Percentiles rank a stretch among this genome's conserved stretches.
Conservation (phyloP, 2,888 invertebrate species). For the Plagodis dolabraria region DNA sequence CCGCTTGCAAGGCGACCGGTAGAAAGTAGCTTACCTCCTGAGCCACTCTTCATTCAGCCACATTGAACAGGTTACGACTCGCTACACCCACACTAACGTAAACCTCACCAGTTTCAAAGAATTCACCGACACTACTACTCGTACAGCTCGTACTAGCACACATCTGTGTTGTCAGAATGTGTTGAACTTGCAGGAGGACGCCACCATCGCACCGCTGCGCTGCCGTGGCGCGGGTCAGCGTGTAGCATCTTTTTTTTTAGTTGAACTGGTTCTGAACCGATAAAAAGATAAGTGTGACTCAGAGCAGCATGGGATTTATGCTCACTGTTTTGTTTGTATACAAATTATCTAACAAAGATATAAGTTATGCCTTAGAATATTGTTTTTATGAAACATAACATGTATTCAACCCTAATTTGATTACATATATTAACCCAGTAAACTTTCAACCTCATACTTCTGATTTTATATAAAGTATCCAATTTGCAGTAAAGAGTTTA, state of each 20-base stretch:
- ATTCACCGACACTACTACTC: slow-evolving; percentile 39
- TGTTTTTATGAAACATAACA: too few relatives aligned
- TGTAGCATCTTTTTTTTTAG: slow-evolving; percentile 65
- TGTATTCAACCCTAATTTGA: too few relatives aligned
- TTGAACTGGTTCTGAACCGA: slow-evolving; percentile 72
- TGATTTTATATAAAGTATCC: too few relatives aligned
- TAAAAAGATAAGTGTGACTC: slow-evolving; percentile 72
- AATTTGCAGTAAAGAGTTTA: too few relatives aligned
- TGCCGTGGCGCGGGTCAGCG: slow-evolving; percentile 71
- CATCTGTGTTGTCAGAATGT: slow-evolving; percentile 33
- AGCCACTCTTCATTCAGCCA: slow-evolving; percentile 80
- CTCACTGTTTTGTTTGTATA: slow-evolving; percentile 32
- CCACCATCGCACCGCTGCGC: too few relatives aligned
- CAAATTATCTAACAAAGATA: slow-evolving; percentile 31
- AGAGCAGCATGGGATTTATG: slow-evolving; percentile 41
- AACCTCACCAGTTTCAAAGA: slow-evolving; percentile 42
- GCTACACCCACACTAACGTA: slow-evolving; percentile 63
- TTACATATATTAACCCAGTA: too few relatives aligned
- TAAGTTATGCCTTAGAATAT: slow-evolving; percentile 1
- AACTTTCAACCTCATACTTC: too few relatives aligned
- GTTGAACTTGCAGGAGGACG: slow-evolving; percentile 43
- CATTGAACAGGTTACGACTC: slow-evolving; percentile 77
- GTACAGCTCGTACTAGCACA: slow-evolving; percentile 49
- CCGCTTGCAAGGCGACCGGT: slow-evolving; percentile 56
- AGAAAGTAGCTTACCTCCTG: slow-evolving; percentile 82